Evolutionary conservation across 2,888 invertebrate species (phyloP).

Genomic region (Fissipunctia ypsillon): DNA sequence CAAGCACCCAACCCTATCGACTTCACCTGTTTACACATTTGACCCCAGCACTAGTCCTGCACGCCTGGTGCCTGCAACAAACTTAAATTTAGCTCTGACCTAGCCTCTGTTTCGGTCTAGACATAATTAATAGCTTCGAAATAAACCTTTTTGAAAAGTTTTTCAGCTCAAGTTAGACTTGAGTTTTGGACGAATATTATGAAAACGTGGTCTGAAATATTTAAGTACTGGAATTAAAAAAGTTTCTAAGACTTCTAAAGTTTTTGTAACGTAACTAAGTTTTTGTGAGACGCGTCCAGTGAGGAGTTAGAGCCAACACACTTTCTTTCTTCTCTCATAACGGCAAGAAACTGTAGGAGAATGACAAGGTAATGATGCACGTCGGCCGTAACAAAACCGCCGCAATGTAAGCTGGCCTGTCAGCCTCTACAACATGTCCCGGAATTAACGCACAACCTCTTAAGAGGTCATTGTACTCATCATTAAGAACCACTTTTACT

Average conservation of each 20-base stretch:
- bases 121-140: constrained; percentile 1
- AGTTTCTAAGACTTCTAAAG: constrained; percentile 19
- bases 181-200: constrained; percentile 9
- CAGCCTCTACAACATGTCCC: too few relatives aligned
- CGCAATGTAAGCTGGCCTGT: too few relatives aligned
- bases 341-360: too few relatives aligned
- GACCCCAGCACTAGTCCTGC: constrained; percentile 52
- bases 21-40: constrained; percentile 36
- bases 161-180: background rate
- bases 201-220: constrained; percentile 8
- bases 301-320: too few relatives aligned
- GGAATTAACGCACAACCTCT: too few relatives aligned
- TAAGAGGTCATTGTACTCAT: too few relatives aligned
- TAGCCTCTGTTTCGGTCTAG: constrained; percentile 35
- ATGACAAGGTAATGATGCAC: too few relatives aligned
- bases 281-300: too few relatives aligned
- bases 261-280: background rate
- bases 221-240: constrained; percentile 23
- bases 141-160: constrained; percentile 16
- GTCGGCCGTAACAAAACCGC: too few relatives aligned
- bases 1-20: constrained; percentile 32
- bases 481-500: too few relatives aligned
- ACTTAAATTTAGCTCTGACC: constrained; percentile 54
- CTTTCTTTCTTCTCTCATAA: background rate
- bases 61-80: constrained; percentile 36